Conservation (phyloP, 2,888 invertebrate genomes). For the Brenthis ino region DNA sequence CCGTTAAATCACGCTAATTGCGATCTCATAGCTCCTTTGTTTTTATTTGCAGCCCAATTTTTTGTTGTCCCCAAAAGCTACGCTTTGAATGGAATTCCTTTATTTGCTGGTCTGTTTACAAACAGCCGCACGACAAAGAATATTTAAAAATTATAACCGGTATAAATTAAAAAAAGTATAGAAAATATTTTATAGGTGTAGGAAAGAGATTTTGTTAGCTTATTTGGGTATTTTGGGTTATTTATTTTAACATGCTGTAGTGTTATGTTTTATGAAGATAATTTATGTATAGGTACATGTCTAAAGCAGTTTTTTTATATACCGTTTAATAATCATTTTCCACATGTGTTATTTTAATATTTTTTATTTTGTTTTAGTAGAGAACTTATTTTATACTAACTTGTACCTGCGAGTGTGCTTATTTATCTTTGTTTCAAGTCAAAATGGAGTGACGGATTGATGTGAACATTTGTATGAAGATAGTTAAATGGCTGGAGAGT, state of each 20-base stretch:
- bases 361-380: too few relatives aligned
- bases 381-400: too few relatives aligned
- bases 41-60: slow-evolving; percentile 71
- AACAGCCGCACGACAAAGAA: slow-evolving; percentile 74
- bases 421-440: too few relatives aligned
- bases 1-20: slow-evolving; percentile 81
- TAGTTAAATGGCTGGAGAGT: too few relatives aligned
- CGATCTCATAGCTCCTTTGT: slow-evolving; percentile 65
- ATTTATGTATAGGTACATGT: too few relatives aligned
- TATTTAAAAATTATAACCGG: slow-evolving; percentile 73
- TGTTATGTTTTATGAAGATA: not conserved
- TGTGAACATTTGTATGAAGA: too few relatives aligned
- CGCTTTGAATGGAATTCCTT: slow-evolving; percentile 76
- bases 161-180: slow-evolving; percentile 61
- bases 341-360: too few relatives aligned
- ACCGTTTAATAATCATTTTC: too few relatives aligned
- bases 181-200: slow-evolving; percentile 27
- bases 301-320: too few relatives aligned
- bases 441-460: too few relatives aligned
- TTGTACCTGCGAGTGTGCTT: too few relatives aligned
- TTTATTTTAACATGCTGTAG: not conserved
- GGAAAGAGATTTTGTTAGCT: slow-evolving; percentile 17
- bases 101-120: slow-evolving; percentile 77
- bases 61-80: slow-evolving; percentile 58
- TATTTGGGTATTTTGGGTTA: not conserved